phyloP scores from a whole-genome alignment of 2,113 vertebrate species.

The Nycticryphes semicollaris region DNA sequence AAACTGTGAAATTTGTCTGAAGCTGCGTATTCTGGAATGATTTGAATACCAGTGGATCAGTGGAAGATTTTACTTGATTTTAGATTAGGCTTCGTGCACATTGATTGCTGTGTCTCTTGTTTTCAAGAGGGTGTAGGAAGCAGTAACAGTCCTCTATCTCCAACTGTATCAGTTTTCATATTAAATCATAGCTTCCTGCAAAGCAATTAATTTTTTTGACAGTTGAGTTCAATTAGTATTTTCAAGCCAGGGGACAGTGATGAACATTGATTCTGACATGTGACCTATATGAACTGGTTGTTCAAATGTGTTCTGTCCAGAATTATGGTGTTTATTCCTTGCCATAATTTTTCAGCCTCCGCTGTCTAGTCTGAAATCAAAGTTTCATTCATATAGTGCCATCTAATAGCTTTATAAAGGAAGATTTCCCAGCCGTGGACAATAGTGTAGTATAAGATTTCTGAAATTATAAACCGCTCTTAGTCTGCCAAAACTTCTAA shows the following conservation, averaged over 20 bases:
- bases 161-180: background rate
- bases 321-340: background rate
- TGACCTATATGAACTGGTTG: background rate
- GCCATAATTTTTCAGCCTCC: background rate
- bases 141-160: background rate
- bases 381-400: background rate
- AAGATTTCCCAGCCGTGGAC: background rate
- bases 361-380: background rate
- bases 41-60: background rate
- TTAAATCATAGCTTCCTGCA: background rate
- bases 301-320: background rate
- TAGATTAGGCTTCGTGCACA: background rate
- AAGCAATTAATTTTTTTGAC: background rate
- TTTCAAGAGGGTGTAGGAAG: background rate
- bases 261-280: background rate
- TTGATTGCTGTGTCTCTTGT: background rate
- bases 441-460: background rate
- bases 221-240: background rate
- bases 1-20: background rate
- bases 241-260: background rate
- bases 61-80: background rate
- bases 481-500: background rate
- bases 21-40: background rate
- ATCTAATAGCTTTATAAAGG: background rate
- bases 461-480: background rate